These are phyloP conservation scores for Motacilla alba DNA, from an alignment of 2,113 vertebrate species.

Conservation along the genomic window DNA sequence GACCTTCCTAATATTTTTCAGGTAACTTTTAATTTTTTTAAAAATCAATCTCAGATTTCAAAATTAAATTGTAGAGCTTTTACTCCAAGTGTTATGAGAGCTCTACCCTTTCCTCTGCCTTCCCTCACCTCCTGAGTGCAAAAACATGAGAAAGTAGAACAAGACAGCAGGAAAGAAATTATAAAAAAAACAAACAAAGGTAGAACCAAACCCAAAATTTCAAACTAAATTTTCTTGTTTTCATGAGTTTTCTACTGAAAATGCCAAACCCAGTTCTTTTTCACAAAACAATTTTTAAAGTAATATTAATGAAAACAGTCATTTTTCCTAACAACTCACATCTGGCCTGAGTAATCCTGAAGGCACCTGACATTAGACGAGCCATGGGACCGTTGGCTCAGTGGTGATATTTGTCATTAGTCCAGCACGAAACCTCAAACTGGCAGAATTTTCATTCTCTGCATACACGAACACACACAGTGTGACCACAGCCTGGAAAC, in stretches of 20 bases:
- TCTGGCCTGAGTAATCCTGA: conserved; percentile 49
- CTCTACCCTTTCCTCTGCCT: background rate
- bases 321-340: conserved; percentile 34
- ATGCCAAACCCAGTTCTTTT: background rate
- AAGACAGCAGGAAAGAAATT: background rate
- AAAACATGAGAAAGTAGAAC: background rate
- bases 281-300: background rate
- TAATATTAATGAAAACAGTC: conserved; percentile 28
- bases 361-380: conserved; percentile 50
- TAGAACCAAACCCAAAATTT: background rate
- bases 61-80: background rate
- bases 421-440: conserved; percentile 59
- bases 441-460: conserved; percentile 57
- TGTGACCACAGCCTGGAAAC: conserved; percentile 63
- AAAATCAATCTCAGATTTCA: background rate
- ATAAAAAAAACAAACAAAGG: background rate
- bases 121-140: background rate
- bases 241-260: background rate
- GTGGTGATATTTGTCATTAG: conserved; percentile 43
- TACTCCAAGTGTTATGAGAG: background rate
- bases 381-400: conserved; percentile 23
- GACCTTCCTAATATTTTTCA: background rate
- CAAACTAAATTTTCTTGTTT: background rate
- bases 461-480: conserved; percentile 58
- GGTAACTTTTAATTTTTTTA: background rate